Conservation (phyloP, 37 sponge, comb jelly and placozoan species). For the Halisarca cf. caerulea region DNA sequence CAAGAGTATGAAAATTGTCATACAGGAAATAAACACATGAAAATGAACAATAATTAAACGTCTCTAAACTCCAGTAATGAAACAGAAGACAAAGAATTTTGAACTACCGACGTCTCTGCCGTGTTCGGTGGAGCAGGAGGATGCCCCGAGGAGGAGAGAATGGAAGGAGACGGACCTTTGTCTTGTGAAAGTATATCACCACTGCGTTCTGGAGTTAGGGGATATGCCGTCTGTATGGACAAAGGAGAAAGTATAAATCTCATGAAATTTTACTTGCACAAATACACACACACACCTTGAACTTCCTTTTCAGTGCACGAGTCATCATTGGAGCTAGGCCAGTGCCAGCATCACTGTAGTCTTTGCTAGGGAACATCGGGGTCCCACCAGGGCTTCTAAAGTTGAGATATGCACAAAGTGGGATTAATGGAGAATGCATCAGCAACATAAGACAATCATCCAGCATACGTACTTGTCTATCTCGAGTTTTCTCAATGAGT, state of each 20-base stretch:
- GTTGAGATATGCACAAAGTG: neutral
- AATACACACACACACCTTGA: constrained; percentile 35
- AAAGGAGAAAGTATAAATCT: neutral
- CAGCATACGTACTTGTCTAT: neutral
- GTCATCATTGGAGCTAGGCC: constrained; percentile 70
- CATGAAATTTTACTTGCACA: neutral
- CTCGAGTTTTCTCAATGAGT: neutral
- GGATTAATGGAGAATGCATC: no score
- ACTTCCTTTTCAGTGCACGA: constrained; percentile 66
- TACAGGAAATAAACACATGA: no score
- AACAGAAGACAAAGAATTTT: constrained; percentile 4
- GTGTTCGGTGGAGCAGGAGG: constrained; percentile 51
- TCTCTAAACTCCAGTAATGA: constrained; percentile 46
- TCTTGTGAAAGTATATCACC: neutral
- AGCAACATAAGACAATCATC: neutral
- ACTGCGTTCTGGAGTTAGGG: constrained; percentile 42
- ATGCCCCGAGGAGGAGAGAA: constrained; percentile 8
- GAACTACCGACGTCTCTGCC: constrained; percentile 1
- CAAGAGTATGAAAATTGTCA: neutral
- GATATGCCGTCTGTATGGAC: constrained; percentile 56
- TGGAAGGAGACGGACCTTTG: neutral
- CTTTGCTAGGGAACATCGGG: neutral
- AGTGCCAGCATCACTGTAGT: constrained; percentile 28
- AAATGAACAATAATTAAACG: constrained; percentile 5
- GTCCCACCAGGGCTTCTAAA: constrained; percentile 25